Conservation (phyloP, 2,797 vertebrate species). For the Onychomys arenicola region DNA sequence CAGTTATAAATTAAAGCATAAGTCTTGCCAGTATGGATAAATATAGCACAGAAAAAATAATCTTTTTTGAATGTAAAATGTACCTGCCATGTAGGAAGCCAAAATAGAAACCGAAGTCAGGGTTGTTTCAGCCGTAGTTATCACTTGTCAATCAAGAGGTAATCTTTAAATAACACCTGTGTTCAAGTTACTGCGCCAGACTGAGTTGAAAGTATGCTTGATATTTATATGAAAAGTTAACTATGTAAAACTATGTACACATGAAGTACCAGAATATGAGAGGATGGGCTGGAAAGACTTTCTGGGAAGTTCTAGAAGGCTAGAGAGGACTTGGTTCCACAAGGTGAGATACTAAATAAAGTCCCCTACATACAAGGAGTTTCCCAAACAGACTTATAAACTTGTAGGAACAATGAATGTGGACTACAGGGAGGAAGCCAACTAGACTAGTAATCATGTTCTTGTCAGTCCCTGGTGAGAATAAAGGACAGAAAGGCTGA, state of each 20-base stretch:
- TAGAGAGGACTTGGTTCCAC: not conserved
- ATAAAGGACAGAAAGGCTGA: not conserved
- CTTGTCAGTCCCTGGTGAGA: not conserved
- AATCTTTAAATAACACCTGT: not conserved
- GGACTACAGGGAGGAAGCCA: not conserved
- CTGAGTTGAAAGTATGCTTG: slow-evolving; percentile 38
- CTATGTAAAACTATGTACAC: not conserved
- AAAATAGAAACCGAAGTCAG: slow-evolving; percentile 70
- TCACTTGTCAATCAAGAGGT: not conserved
- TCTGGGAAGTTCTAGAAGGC: not conserved
- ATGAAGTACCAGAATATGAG: not conserved
- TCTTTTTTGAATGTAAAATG: slow-evolving; percentile 60
- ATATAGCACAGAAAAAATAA: slow-evolving; percentile 50
- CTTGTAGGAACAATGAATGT: not conserved
- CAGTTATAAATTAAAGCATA: slow-evolving; percentile 64
- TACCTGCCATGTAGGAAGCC: slow-evolving; percentile 43
- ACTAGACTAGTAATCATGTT: not conserved
- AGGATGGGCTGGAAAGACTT: not conserved
- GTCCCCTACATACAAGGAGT: not conserved
- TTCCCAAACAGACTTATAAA: not conserved
- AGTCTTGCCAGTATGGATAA: slow-evolving; percentile 64
- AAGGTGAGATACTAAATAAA: not conserved
- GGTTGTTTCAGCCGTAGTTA: slow-evolving; percentile 51
- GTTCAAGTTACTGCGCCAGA: not conserved
- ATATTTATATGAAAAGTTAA: slow-evolving; percentile 16